Evolutionary conservation across 2,888 invertebrate genomes (phyloP), one percentile per base, ranked within the genome.

Genomic region (Thera obeliscata): DNA sequence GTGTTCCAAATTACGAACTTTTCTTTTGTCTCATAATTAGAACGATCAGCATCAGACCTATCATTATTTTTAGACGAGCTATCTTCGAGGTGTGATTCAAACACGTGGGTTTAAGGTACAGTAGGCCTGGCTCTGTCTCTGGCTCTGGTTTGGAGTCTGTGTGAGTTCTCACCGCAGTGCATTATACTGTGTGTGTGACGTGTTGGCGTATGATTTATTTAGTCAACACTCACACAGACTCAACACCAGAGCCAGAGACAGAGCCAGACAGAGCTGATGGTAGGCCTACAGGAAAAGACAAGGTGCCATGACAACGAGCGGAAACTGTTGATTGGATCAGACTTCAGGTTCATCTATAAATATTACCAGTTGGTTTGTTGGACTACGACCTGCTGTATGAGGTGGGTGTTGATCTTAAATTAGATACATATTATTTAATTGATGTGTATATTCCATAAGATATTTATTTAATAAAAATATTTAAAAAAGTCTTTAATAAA

Each of bases 31-130:
- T 33, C 64, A 64, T 61, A 61, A 55, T 64, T 61, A 61, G n/a
- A 56, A 35, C 54, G 54, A 61, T 68, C 1, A 48, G 46, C 11
- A 22, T 22, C 36, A 50, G 49, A 50, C 50, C 63, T 60, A 48
- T 61, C 55, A 63, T 46, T 60, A 67, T 67, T 63, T 63, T 63
- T 67, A 67, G 62, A 50, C 6, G 48, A 46, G 22, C 67, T n/a
- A n/a, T 59, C 56, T 33, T 41, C 43, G 43, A 50, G 50, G 62
- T 61, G 62, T 41, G 43, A 65, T 59, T 59, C 22, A 7, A 56
- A 2, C 56, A 61, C 61, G 43, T 61, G 35, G 9, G 33, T 36
- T 33, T 22, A 2, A 7, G n/a, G 35, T 48, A 33, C 52, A 22
- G 22, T 22, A 22, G 22, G 22, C 22, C 22, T 22, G 22, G 22